phyloP scores from a whole-genome alignment of 2,797 vertebrate species.

The Meriones psammophilus region DNA sequence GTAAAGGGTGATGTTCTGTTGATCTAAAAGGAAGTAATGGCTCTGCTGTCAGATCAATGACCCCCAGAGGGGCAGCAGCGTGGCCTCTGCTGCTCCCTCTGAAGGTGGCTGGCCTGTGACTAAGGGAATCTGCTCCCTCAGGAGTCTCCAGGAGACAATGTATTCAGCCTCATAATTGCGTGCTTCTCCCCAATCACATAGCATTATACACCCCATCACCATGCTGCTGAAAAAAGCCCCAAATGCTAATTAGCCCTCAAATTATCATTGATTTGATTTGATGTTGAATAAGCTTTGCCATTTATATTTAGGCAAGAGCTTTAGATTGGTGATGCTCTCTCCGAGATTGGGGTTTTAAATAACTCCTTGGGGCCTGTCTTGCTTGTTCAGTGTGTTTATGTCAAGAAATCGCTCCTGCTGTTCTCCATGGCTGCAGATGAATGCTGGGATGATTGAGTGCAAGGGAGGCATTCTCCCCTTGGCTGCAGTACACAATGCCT shows the following conservation, averaged over 20 bases:
- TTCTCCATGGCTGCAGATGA: slow-evolving; percentile 67
- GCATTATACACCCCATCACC: slow-evolving; percentile 89
- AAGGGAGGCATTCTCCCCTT: slow-evolving; percentile 49
- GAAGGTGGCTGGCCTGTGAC: slow-evolving; percentile 36
- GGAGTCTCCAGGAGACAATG: slow-evolving; percentile 89
- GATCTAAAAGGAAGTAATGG: not conserved
- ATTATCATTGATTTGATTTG: slow-evolving; percentile 93
- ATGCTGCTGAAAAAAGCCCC: slow-evolving; percentile 85
- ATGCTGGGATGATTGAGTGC: slow-evolving; percentile 67
- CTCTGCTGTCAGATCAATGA: not conserved
- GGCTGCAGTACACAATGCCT: not conserved
- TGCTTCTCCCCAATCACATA: slow-evolving; percentile 87
- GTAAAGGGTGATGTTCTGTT: not conserved
- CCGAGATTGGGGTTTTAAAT: slow-evolving; percentile 84
- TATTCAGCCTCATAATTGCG: slow-evolving; percentile 89
- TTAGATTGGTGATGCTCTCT: slow-evolving; percentile 86
- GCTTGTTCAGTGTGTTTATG: slow-evolving; percentile 63
- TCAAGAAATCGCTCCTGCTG: slow-evolving; percentile 74
- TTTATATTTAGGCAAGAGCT: slow-evolving; percentile 89
- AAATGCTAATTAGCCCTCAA: slow-evolving; percentile 91
- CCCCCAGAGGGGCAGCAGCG: not conserved
- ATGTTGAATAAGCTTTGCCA: slow-evolving; percentile 90
- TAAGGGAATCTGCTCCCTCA: slow-evolving; percentile 82
- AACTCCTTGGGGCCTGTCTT: slow-evolving; percentile 77
- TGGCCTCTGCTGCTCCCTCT: not conserved